Conservation (phyloP, 92 coral and sea anemone species). For the Bergia sp. region DNA sequence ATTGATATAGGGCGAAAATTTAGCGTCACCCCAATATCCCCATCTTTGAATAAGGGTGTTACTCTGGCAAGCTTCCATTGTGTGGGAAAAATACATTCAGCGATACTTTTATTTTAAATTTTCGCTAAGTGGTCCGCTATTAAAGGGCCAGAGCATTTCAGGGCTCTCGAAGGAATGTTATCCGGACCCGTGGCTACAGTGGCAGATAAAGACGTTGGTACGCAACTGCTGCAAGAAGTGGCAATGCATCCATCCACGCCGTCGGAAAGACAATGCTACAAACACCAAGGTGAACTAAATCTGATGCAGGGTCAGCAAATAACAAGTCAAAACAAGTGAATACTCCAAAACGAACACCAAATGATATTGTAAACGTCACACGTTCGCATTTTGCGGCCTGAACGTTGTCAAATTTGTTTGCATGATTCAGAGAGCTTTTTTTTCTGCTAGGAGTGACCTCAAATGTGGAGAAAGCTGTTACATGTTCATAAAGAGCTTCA, state of each 20-base stretch:
- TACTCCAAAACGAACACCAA: constrained; percentile 88
- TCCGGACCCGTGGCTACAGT: too few species aligned
- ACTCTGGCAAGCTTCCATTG: too few species aligned
- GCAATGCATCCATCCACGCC: constrained; percentile 91
- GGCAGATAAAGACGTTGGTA: constrained; percentile 42
- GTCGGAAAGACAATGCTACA: constrained; percentile 89
- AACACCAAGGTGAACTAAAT: constrained; percentile 77
- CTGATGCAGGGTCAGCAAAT: constrained; percentile 81
- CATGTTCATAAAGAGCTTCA: constrained; percentile 91
- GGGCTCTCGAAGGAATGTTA: too few species aligned
- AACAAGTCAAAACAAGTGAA: constrained; percentile 97
- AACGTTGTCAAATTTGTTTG: constrained; percentile 61
- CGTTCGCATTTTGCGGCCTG: constrained; percentile 77
- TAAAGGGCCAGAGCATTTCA: too few species aligned
- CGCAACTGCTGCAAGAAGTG: constrained; percentile 74
- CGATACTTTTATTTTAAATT: too few species aligned
- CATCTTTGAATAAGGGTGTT: too few species aligned
- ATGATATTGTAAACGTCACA: constrained; percentile 85
- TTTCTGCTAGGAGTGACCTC: constrained; percentile 55
- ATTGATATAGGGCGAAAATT: too few species aligned
- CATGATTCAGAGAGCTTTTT: constrained; percentile 77
- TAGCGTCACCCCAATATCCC: too few species aligned
- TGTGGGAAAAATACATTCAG: too few species aligned
- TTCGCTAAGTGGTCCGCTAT: too few species aligned
- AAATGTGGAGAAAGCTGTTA: constrained; percentile 51